Conservation (phyloP, 2,113 vertebrate species). For the Elephantulus edwardii region DNA sequence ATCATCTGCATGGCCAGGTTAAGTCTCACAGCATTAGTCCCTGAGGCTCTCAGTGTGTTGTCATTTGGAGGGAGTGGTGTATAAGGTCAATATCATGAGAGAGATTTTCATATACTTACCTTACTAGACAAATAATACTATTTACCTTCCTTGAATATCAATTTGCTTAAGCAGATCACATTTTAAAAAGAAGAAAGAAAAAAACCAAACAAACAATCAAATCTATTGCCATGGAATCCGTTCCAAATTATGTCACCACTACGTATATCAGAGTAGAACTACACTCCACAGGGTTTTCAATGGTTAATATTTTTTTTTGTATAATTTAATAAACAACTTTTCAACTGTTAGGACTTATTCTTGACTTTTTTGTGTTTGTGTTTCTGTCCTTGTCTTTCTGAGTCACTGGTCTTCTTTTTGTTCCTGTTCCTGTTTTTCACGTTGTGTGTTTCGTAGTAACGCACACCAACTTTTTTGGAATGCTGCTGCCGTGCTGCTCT, state of each 20-base stretch:
- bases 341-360: too few relatives aligned
- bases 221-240: background rate
- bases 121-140: background rate
- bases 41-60: background rate
- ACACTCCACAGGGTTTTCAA: background rate
- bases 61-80: background rate
- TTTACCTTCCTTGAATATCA: background rate
- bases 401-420: too few relatives aligned
- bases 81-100: background rate
- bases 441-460: too few relatives aligned
- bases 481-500: too few relatives aligned
- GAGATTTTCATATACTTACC: background rate
- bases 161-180: background rate
- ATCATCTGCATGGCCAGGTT: background rate
- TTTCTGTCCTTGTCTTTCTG: too few relatives aligned
- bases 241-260: background rate
- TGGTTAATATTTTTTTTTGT: too few relatives aligned
- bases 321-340: too few relatives aligned
- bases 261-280: background rate
- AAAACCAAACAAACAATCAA: background rate
- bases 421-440: too few relatives aligned
- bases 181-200: background rate
- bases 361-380: too few relatives aligned
- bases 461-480: too few relatives aligned
- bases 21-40: background rate